These are phyloP conservation scores for Ginglymostoma cirratum DNA, from an alignment of 2,113 vertebrate species.

Conservation along the genomic window DNA sequence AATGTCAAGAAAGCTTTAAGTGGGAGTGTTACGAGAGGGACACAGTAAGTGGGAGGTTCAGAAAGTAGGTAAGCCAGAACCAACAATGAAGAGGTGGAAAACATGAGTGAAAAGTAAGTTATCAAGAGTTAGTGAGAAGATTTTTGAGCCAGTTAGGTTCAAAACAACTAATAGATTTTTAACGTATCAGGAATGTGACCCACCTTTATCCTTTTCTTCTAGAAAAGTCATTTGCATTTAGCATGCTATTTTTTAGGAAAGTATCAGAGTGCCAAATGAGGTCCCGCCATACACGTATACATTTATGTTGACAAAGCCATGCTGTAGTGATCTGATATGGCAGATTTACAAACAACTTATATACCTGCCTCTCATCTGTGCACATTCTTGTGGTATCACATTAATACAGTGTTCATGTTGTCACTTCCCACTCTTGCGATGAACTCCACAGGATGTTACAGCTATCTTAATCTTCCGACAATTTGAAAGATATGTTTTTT, in stretches of 20 bases:
- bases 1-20: neutral
- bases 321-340: neutral
- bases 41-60: too few species aligned
- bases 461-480: neutral
- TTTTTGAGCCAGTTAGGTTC: neutral
- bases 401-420: neutral
- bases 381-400: neutral
- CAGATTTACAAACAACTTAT: neutral
- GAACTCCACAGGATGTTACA: neutral
- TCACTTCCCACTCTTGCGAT: neutral
- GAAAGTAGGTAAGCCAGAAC: too few species aligned
- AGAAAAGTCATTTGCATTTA: neutral
- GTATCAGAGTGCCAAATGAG: neutral
- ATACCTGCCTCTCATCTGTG: neutral
- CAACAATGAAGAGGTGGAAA: neutral
- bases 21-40: too few species aligned
- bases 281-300: neutral
- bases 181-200: neutral
- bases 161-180: neutral
- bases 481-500: neutral
- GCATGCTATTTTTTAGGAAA: neutral
- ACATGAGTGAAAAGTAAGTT: neutral
- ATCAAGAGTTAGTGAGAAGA: neutral
- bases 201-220: neutral
- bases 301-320: slow-evolving; percentile 34